Conservation (phyloP, 2,113 vertebrate species). For the Hydrolagus affinis region DNA sequence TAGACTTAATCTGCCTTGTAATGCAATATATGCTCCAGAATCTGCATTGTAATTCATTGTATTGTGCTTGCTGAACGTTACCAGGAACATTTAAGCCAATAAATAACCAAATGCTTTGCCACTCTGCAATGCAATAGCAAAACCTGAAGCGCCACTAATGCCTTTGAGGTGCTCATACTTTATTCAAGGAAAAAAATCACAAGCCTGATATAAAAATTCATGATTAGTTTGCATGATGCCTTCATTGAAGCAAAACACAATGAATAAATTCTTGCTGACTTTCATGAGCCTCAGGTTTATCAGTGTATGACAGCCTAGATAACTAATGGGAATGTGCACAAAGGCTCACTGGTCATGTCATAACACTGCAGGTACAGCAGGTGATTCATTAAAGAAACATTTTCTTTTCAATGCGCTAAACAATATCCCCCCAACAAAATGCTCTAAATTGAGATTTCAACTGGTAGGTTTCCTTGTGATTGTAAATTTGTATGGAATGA, state of each 20-base stretch:
- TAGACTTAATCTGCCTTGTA: not conserved
- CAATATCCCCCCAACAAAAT: conserved; percentile 24
- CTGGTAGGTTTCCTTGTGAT: not conserved
- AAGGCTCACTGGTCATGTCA: conserved; percentile 36
- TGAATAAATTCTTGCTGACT: conserved; percentile 34
- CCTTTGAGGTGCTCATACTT: conserved; percentile 34
- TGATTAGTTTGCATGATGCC: conserved; percentile 26
- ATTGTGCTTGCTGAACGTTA: not conserved
- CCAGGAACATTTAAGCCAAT: not conserved
- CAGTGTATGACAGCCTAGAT: conserved; percentile 39
- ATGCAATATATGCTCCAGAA: not conserved
- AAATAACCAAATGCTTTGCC: not conserved
- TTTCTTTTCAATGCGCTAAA: conserved; percentile 5
- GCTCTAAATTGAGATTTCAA: not conserved
- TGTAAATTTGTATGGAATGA: conserved; percentile 19
- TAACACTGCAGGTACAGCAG: conserved; percentile 38
- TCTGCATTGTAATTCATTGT: conserved; percentile 1
- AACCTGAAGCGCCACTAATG: not conserved
- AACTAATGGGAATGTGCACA: conserved; percentile 38
- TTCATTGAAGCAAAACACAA: conserved; percentile 33
- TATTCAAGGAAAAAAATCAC: conserved; percentile 35
- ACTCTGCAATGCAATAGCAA: not conserved
- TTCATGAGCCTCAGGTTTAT: conserved; percentile 37
- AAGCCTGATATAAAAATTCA: conserved; percentile 5
- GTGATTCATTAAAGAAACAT: conserved; percentile 28